Conservation (phyloP, 2,113 vertebrate genomes). For the Notothenia rossii region DNA sequence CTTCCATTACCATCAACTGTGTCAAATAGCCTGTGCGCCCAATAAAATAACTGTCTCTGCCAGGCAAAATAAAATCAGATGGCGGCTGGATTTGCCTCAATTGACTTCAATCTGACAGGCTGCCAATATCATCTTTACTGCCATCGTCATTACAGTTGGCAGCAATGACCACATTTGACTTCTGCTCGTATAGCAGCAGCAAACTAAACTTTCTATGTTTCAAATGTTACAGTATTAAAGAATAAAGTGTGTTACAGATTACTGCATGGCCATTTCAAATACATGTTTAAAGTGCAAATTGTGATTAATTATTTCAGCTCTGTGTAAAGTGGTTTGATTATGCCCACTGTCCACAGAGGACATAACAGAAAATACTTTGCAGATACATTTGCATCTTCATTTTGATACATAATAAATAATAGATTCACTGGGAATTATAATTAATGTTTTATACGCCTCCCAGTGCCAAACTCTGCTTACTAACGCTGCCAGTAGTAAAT, state of each 20-base stretch:
- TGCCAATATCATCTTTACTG: slow-evolving; percentile 57
- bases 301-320: slow-evolving; percentile 7
- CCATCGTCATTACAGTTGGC: slow-evolving; percentile 38
- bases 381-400: slow-evolving; percentile 30
- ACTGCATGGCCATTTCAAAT: background rate
- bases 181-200: background rate
- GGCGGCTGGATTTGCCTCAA: slow-evolving; percentile 27
- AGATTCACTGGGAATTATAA: slow-evolving; percentile 44
- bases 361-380: slow-evolving; percentile 24
- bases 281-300: slow-evolving; percentile 7
- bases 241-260: background rate
- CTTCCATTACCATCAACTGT: background rate
- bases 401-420: slow-evolving; percentile 54
- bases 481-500: slow-evolving; percentile 33
- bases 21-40: background rate
- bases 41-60: background rate
- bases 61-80: slow-evolving; percentile 35
- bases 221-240: background rate
- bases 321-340: background rate
- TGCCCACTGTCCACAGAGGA: slow-evolving; percentile 6
- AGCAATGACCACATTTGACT: slow-evolving; percentile 39
- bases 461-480: slow-evolving; percentile 27
- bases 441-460: slow-evolving; percentile 36
- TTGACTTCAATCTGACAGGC: slow-evolving; percentile 51
- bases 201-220: background rate